Conservation (phyloP, 2,888 invertebrate genomes). For the Drosophila borealis region DNA sequence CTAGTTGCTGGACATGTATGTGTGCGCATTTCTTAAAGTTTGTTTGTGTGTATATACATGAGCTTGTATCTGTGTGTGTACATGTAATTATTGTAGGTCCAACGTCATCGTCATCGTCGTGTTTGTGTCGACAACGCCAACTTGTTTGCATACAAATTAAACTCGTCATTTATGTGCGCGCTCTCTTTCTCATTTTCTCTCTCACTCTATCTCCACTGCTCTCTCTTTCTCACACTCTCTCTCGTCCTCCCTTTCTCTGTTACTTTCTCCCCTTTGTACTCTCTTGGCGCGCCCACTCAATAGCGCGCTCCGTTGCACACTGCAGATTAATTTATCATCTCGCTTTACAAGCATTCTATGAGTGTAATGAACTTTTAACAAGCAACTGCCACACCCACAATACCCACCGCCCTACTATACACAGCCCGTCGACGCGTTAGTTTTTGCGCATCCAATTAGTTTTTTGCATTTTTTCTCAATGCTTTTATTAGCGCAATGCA, state of each 20-base stretch:
- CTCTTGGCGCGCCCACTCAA: slow-evolving; percentile 66
- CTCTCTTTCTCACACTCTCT: background rate
- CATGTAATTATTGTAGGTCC: slow-evolving; percentile 72
- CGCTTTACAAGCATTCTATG: slow-evolving; percentile 79
- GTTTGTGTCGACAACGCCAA: slow-evolving; percentile 74
- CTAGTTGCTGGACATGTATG: slow-evolving; percentile 22
- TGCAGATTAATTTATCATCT: slow-evolving; percentile 82
- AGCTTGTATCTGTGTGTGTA: slow-evolving; percentile 21
- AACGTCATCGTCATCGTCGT: slow-evolving; percentile 64
- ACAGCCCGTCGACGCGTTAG: slow-evolving; percentile 41
- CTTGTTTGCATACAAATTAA: slow-evolving; percentile 82
- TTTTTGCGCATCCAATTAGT: slow-evolving; percentile 74
- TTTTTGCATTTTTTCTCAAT: slow-evolving; percentile 58
- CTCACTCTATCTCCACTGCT: background rate
- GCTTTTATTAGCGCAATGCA: slow-evolving; percentile 73
- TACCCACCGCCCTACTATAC: slow-evolving; percentile 7
- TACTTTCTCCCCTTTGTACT: slow-evolving; percentile 21
- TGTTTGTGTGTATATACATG: slow-evolving; percentile 18
- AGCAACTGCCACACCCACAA: slow-evolving; percentile 64
- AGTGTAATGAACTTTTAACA: slow-evolving; percentile 82
- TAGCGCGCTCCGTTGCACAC: slow-evolving; percentile 79
- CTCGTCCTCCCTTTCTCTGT: background rate
- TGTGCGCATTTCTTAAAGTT: slow-evolving; percentile 25
- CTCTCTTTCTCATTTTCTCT: slow-evolving; percentile 19
- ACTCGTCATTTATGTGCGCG: slow-evolving; percentile 75